Conservation (phyloP, 2,113 vertebrate genomes). For the Poecile atricapillus region DNA sequence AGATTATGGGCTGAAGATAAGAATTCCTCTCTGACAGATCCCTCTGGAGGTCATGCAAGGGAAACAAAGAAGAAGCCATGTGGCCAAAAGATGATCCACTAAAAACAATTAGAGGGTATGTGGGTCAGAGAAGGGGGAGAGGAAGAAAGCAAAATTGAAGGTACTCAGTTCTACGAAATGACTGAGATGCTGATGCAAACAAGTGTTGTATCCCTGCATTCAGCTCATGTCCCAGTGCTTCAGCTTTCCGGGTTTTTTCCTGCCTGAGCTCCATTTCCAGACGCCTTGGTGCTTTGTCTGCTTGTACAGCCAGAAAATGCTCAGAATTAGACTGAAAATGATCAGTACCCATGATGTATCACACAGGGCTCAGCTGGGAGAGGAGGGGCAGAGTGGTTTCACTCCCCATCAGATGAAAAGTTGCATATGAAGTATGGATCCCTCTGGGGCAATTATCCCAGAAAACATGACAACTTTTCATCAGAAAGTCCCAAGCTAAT, state of each 20-base stretch:
- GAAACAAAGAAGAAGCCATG: slow-evolving; percentile 4
- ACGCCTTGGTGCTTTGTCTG: neutral
- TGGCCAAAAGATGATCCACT: slow-evolving; percentile 12
- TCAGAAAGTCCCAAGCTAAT: neutral
- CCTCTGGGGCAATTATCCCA: neutral
- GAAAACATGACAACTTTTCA: neutral
- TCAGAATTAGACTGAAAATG: neutral
- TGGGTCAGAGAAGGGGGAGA: neutral
- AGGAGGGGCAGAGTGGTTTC: neutral
- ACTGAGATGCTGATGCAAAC: neutral
- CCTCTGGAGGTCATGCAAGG: slow-evolving; percentile 16
- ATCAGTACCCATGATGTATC: neutral
- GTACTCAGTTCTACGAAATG: neutral
- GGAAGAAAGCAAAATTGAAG: neutral
- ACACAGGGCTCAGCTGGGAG: neutral
- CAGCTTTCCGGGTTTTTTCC: neutral
- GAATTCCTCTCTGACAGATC: slow-evolving; percentile 30
- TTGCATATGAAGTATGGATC: rapidly evolving
- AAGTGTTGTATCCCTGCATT: rapidly evolving
- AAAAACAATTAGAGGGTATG: neutral
- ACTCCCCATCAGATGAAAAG: neutral
- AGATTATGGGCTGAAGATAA: slow-evolving; percentile 28
- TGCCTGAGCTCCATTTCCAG: neutral
- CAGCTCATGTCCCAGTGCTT: neutral
- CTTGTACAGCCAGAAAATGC: neutral